Percentiles rank a stretch among this genome's conserved stretches.
phyloP scores from a whole-genome alignment of 2,797 vertebrate species.

The Chrysocyon brachyurus region DNA sequence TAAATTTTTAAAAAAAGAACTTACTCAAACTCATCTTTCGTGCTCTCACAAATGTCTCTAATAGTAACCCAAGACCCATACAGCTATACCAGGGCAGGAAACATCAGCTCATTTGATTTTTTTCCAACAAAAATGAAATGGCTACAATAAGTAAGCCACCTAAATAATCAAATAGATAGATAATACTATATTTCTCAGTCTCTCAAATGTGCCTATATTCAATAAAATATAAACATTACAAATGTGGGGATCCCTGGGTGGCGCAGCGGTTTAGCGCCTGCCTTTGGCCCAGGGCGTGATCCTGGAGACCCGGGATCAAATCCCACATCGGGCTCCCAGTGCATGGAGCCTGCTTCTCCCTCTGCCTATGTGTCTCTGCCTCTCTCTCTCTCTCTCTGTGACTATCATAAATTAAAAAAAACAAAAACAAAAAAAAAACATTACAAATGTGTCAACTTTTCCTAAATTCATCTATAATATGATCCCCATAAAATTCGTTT shows the following conservation, averaged over 20 bases:
- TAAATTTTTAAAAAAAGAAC: not conserved
- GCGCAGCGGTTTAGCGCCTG: too few species aligned
- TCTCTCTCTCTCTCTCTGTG: too few species aligned
- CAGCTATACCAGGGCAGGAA: not conserved
- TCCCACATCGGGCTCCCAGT: too few species aligned
- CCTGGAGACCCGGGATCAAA: too few species aligned
- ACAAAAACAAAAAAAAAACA: not conserved
- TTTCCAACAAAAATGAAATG: not conserved
- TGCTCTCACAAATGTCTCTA: not conserved
- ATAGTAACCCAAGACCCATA: not conserved
- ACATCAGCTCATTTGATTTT: constrained; percentile 28
- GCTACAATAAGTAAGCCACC: constrained; percentile 8
- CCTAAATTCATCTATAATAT: constrained; percentile 19
- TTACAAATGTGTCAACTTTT: not conserved
- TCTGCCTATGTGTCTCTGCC: too few species aligned
- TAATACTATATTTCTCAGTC: constrained; percentile 5
- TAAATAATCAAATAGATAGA: constrained; percentile 24
- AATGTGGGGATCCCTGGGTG: not conserved
- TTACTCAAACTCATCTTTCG: not conserved
- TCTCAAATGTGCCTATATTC: not conserved
- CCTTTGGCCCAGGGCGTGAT: too few species aligned
- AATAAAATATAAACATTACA: constrained; percentile 53
- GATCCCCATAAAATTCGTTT: constrained; percentile 27
- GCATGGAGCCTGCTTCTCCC: too few species aligned
- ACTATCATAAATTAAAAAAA: too few species aligned